Evolutionary conservation across 1,140 invertebrate genomes (phyloP).

Genomic region (Antheraea pernyi): DNA sequence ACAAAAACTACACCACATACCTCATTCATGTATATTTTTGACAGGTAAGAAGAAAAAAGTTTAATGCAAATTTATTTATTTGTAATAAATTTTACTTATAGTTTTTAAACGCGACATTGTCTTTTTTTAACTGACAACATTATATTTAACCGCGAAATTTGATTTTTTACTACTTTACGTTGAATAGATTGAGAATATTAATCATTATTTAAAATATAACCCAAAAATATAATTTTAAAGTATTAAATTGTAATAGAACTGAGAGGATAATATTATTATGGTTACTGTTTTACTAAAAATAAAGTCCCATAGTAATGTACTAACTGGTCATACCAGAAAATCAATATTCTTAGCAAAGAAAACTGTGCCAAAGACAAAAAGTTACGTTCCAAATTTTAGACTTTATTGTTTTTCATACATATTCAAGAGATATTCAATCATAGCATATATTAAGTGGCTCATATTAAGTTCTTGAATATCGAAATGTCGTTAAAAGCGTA

Average conservation of each 20-base stretch:
- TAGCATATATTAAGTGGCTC: conserved; percentile 5
- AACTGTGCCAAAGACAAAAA: background rate
- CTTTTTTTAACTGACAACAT: background rate
- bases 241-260: too few relatives aligned
- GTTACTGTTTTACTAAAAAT: background rate
- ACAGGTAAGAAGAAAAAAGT: too few relatives aligned
- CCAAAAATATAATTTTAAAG: too few relatives aligned
- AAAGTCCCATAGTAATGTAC: background rate
- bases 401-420: background rate
- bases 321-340: background rate
- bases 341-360: conserved; percentile 5
- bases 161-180: background rate
- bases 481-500: conserved; percentile 83
- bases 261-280: background rate
- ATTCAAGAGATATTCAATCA: background rate
- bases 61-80: too few relatives aligned
- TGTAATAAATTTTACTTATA: too few relatives aligned
- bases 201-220: background rate
- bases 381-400: background rate
- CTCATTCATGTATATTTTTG: too few relatives aligned
- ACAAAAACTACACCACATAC: too few relatives aligned
- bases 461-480: conserved; percentile 14
- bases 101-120: background rate
- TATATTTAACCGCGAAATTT: background rate
- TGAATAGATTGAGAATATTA: background rate